Evolutionary conservation across 2,113 vertebrate species (phyloP), one percentile per base, ranked within the genome.

Genomic region (rat (Rattus norvegicus)): DNA sequence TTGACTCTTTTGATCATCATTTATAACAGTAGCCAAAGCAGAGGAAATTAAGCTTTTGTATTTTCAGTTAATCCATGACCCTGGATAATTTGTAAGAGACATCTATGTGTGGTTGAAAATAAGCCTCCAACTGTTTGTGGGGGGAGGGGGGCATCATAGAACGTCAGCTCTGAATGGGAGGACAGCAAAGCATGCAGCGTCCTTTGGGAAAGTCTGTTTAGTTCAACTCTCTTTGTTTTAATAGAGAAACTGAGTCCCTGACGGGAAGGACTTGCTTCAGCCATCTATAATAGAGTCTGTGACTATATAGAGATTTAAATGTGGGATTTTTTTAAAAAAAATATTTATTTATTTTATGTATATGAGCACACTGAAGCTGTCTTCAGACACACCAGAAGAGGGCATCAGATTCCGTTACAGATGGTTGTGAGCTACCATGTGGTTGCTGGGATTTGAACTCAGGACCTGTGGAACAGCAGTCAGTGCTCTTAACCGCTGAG

Each of bases 11-110:
- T 98, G 97, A 98, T 97, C 96, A 30, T 7, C 94, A 79, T 97
- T 98, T 97, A 95, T 96, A 95, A 83, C 90, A 97, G 67, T 56
- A 91, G 84, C 63, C 97, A 95, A 43, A 95, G 95, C 91, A 91
- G 93, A 97, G 94, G 92, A 98, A 97, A 98, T 93, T 91, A 96
- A 96, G 92, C 97, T 98, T 98, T 97, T 93, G 96, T 93, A 75
- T 87, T 95, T 33, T 96, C 54, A 10, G 20, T 75, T 95, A 67
- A 96, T 97, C 95, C 94, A 81, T 47, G 94, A 97, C 94, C 75
- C 80, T 77, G 26, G 49, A 73, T 91, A 54, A 94, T 97, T 98
- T 97, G 95, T 97, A 97, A 97, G 97, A 97, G 95, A 90, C 95
- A 88, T 96, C 90, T 94, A 92, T 67, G 92, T 98, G 97, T 88